Conservation (phyloP, 2,113 vertebrate species). For the Rhea pennata region DNA sequence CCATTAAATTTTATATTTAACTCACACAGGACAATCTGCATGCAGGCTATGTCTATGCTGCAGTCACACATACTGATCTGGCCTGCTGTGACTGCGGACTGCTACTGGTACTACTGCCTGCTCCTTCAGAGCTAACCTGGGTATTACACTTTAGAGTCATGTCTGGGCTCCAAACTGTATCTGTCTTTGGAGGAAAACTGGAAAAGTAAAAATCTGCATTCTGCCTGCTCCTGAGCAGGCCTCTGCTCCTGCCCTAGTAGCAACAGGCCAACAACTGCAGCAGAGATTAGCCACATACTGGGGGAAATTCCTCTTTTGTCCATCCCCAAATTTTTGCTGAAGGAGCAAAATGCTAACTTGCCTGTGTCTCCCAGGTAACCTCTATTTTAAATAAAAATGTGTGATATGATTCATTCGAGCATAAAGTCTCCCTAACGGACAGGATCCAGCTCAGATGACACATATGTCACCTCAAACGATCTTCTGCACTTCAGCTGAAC, state of each 20-base stretch:
- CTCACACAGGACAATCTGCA: background rate
- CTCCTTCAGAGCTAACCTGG: background rate
- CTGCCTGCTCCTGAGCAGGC: background rate
- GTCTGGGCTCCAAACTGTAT: background rate
- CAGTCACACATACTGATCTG: background rate
- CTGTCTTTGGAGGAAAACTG: background rate
- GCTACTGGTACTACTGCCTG: accelerated
- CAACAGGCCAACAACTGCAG: background rate
- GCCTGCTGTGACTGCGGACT: background rate
- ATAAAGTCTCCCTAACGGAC: accelerated
- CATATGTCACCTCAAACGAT: background rate
- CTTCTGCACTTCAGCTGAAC: background rate
- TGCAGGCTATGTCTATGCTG: background rate
- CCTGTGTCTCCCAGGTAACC: background rate
- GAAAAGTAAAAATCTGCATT: background rate
- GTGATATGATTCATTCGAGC: background rate
- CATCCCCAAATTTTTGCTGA: background rate
- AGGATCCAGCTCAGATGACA: background rate
- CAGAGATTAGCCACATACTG: background rate
- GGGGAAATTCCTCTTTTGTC: background rate
- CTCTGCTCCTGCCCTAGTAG: background rate
- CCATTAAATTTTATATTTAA: background rate
- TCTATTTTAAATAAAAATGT: background rate
- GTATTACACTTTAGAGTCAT: background rate
- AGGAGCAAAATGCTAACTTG: background rate